A percentile compares a stretch with the other conserved stretches of the same genome.
Conservation (phyloP, 2,888 invertebrate genomes). For the Tachina grossa region DNA sequence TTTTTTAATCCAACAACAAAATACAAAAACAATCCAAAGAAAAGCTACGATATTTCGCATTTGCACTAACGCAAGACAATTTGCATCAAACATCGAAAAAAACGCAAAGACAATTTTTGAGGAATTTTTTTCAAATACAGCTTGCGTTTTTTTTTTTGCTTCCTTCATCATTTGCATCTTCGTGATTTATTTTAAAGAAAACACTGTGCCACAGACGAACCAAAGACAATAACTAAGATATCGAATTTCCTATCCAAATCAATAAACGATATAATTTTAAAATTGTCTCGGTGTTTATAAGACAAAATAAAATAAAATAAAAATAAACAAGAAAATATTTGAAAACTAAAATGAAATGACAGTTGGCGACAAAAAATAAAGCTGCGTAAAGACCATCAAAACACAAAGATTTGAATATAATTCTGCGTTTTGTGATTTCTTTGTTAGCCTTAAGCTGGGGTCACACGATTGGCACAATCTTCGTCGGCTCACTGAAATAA, state of each 20-base stretch:
- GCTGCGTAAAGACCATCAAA: not conserved
- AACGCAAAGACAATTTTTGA: too few relatives aligned
- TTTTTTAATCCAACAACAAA: too few relatives aligned
- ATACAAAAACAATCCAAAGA: too few relatives aligned
- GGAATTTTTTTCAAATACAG: too few relatives aligned
- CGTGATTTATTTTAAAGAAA: too few relatives aligned
- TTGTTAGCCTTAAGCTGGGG: constrained; percentile 2
- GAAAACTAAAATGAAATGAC: constrained; percentile 12
- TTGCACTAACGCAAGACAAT: too few relatives aligned
- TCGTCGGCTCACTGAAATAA: too few relatives aligned
- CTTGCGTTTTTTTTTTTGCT: too few relatives aligned
- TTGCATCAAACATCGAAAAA: too few relatives aligned
- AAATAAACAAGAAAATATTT: not conserved
- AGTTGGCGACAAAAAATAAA: constrained; percentile 36
- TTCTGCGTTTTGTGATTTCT: constrained; percentile 10
- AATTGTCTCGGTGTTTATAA: not conserved
- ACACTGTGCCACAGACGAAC: not conserved
- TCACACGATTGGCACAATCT: too few relatives aligned
- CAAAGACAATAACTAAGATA: constrained; percentile 25
- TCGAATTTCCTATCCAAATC: constrained; percentile 35
- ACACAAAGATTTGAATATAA: constrained; percentile 11
- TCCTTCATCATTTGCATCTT: too few relatives aligned
- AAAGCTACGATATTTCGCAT: too few relatives aligned
- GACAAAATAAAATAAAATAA: not conserved
- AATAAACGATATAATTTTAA: constrained; percentile 22